phyloP scores from a whole-genome alignment of 2,797 vertebrate genomes.

The Balearica regulorum region DNA sequence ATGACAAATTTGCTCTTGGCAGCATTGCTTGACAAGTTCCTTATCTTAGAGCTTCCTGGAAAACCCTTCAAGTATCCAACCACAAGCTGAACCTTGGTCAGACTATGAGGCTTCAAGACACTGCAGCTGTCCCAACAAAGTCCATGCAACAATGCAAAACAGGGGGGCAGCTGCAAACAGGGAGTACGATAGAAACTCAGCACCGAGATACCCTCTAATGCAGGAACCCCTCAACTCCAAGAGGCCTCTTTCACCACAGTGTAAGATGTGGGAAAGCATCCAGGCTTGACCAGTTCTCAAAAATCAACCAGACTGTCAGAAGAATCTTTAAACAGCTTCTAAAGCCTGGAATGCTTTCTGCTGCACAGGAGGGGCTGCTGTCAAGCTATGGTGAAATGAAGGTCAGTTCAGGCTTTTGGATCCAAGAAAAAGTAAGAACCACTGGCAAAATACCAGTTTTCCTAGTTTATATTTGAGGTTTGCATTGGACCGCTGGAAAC shows the following conservation, averaged over 20 bases:
- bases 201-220: neutral
- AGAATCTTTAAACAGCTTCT: neutral
- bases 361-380: neutral
- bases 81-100: neutral
- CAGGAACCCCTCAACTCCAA: neutral
- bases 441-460: neutral
- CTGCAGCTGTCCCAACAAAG: neutral
- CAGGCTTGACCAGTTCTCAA: neutral
- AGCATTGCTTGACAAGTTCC: neutral
- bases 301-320: neutral
- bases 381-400: neutral
- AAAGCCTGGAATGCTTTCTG: neutral
- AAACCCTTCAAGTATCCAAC: neutral
- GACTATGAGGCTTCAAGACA: fast-evolving
- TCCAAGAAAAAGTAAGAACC: neutral
- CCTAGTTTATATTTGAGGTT: neutral
- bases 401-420: neutral
- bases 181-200: neutral
- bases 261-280: neutral
- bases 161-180: neutral
- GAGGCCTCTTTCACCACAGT: neutral
- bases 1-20: neutral
- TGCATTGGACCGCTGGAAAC: neutral
- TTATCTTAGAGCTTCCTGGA: neutral
- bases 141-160: neutral